Base-by-base conservation (phyloP, 2,113 vertebrate species). In the Ctenodactylus gundi region DNA sequence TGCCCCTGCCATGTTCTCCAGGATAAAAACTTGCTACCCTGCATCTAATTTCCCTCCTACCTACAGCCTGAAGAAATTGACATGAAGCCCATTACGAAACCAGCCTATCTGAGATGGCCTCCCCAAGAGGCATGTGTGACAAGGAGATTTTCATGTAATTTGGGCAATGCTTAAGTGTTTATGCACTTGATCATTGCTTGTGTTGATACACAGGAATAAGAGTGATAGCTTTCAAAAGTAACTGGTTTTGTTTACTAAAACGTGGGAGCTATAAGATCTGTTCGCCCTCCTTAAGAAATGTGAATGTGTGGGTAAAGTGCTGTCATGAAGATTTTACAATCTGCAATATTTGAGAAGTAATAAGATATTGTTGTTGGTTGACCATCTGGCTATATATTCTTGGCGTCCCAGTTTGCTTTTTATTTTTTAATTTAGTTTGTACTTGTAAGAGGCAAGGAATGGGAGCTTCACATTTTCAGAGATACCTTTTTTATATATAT, bases 371-470 rank as follows among this genome's bases (percentile, higher is more conserved):
- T 95, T 96, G 65, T 81, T 92, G 78, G 73, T 41, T 93, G 96
- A 51, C 97, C 95, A 97, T 97, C 95, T 97, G 95, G 77, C 96
- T 93, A 80, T 88, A 84, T 14, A 81, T 93, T 96, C 85, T 94
- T 91, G 41, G 77, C 89, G 85, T 92, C 91, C 85, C 3, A 1
- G 77, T 68, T 95, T 83, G 60, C 83, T 90, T 85, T 88, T 83
- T 88, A 46, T 88, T 93, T 93, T 76, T 93, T 20, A 51, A 44
- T 94, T 94, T 89, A 62, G 51, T 86, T 96, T 86, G 51, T 72
- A 84, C 53, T 88, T 34, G 13, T 20, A 20, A 93, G 85, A 86
- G 58, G 58, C 67, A 95, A 96, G 55, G n/a, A 90, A 85, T 60
- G 11, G 36, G 83, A 78, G 46, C 70, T 90, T 29, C 81, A 80